These are phyloP conservation scores for Typhlichthys eigenmanni DNA, from an alignment of 2,797 vertebrate species.

Conservation along the genomic window DNA sequence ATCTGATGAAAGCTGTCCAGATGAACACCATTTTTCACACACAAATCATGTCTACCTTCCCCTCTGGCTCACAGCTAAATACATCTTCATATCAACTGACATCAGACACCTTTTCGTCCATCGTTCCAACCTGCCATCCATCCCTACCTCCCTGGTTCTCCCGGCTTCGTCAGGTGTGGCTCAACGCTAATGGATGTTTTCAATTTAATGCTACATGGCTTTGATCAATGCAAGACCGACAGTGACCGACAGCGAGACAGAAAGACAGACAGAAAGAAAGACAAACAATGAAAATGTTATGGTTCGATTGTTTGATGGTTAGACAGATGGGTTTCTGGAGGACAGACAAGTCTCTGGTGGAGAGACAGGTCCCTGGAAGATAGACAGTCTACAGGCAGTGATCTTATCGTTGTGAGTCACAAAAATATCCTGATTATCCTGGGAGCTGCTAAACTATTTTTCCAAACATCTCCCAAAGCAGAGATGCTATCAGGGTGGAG, in stretches of 20 bases:
- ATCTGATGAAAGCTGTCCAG: conserved; percentile 48
- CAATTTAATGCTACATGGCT: conserved; percentile 73
- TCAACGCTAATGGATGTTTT: conserved; percentile 77
- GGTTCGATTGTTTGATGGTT: background rate
- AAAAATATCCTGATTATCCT: conserved; percentile 63
- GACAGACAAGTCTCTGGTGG: conserved; percentile 42
- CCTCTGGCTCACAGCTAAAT: conserved; percentile 42
- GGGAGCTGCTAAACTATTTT: conserved; percentile 7
- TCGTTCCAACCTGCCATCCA: conserved; percentile 13
- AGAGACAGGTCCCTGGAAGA: conserved; percentile 34
- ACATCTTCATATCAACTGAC: conserved; percentile 59
- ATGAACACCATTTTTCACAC: conserved; percentile 51
- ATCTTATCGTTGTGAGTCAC: conserved; percentile 64
- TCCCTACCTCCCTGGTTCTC: conserved; percentile 14
- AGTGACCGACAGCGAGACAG: conserved; percentile 15
- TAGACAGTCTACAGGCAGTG: conserved; percentile 47
- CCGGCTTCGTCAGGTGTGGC: conserved; percentile 64
- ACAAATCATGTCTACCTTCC: conserved; percentile 54
- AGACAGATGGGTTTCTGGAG: background rate
- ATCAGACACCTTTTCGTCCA: conserved; percentile 64
- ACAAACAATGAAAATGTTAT: background rate
- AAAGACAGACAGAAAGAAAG: conserved; percentile 8
- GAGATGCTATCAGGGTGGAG: conserved; percentile 6
- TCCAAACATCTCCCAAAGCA: background rate
- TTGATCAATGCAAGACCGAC: conserved; percentile 64